A percentile compares a stretch with the other conserved stretches of the same genome.
These are phyloP conservation scores for Carcharodon carcharias DNA, from an alignment of 2,797 vertebrate species.

Conservation along the genomic window DNA sequence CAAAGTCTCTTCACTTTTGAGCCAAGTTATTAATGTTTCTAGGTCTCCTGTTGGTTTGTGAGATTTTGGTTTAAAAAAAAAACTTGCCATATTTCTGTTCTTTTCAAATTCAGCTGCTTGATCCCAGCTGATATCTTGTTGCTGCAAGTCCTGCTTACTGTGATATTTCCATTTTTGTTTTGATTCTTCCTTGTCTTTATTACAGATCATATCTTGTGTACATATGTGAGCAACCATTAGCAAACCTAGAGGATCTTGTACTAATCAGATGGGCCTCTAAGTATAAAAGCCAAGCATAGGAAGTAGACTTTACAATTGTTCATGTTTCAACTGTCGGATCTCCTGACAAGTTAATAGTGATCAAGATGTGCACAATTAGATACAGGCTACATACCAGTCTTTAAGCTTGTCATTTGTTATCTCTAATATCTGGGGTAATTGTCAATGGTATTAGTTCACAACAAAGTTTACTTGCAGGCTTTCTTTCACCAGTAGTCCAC, in stretches of 20 bases:
- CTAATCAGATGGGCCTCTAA: constrained; percentile 24
- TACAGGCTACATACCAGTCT: background rate
- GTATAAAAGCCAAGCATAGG: background rate
- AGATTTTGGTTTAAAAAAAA: background rate
- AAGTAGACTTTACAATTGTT: background rate
- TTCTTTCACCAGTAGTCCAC: background rate
- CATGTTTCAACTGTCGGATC: background rate
- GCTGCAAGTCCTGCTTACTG: background rate
- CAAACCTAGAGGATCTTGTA: background rate
- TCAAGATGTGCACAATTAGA: background rate
- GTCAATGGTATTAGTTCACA: background rate
- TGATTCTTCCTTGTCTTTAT: background rate
- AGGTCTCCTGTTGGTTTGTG: background rate
- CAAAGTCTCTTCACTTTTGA: background rate
- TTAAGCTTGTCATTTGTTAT: background rate
- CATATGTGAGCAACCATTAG: background rate
- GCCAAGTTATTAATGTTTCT: background rate
- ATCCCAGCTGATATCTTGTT: background rate
- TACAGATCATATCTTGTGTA: background rate
- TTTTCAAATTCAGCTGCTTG: background rate
- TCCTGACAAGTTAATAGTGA: background rate
- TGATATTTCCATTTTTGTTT: background rate
- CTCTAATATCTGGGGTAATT: background rate
- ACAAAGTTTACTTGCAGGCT: background rate
- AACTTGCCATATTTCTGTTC: background rate